Percentiles rank a stretch among this genome's conserved stretches.
These are phyloP conservation scores for Myanophis thanlyinensis DNA, from an alignment of 2,113 vertebrate genomes.

Conservation along the genomic window DNA sequence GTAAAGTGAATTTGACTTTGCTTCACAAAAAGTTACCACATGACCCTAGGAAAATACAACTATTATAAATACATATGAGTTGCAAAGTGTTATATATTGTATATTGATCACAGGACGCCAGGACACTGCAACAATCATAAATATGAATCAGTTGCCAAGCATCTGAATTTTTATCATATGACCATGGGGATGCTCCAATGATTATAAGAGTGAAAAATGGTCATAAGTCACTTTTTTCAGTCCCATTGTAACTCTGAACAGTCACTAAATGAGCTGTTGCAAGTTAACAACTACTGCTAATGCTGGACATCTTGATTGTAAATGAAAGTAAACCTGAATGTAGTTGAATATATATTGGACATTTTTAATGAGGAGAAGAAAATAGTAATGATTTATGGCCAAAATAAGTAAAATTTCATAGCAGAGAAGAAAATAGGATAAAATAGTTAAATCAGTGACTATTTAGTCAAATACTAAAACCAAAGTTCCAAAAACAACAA, in stretches of 20 bases:
- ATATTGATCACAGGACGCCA: background rate
- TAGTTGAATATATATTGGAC: background rate
- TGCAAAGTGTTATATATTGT: background rate
- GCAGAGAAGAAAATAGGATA: background rate
- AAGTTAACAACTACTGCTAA: background rate
- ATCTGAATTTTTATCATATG: background rate
- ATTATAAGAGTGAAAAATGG: too few species aligned
- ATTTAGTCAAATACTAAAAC: background rate
- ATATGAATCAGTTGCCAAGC: background rate
- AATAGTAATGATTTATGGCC: background rate
- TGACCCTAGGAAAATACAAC: background rate
- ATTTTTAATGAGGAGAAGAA: background rate
- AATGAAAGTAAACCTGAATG: background rate
- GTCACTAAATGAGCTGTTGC: background rate
- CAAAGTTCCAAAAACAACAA: background rate
- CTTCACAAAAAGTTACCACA: background rate
- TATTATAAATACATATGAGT: background rate
- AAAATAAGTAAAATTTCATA: background rate
- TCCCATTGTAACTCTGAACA: background rate
- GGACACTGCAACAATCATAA: background rate
- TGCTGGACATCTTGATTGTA: background rate
- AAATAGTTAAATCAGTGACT: background rate
- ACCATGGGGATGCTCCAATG: background rate
- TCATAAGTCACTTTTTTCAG: too few species aligned
- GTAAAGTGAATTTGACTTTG: background rate